Percentiles rank a stretch among this genome's conserved stretches.
Conservation (phyloP, 2,113 vertebrate species). For the Oreochromis tanganicae region DNA sequence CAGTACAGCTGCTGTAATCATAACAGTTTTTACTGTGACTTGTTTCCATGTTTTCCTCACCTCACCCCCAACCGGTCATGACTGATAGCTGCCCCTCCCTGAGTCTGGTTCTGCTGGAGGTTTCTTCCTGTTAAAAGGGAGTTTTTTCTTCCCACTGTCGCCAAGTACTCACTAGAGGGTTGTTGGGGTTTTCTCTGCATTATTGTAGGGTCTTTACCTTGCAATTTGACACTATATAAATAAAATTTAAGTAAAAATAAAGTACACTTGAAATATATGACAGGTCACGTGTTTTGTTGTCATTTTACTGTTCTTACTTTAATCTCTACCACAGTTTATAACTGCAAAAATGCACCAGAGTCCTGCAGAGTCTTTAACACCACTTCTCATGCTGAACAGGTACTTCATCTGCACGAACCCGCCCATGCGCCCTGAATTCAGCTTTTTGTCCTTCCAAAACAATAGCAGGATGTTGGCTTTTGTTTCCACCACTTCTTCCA, state of each 20-base stretch:
- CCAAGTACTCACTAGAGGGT: background rate
- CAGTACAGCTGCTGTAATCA: background rate
- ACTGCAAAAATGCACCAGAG: background rate
- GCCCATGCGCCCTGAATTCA: background rate
- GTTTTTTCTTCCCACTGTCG: background rate
- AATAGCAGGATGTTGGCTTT: background rate
- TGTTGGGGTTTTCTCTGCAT: background rate
- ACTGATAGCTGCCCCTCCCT: fast-evolving
- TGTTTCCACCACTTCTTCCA: background rate
- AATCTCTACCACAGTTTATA: background rate
- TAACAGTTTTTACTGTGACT: background rate
- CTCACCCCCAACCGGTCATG: background rate
- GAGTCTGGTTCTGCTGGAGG: background rate
- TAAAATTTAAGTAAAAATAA: background rate
- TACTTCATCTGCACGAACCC: background rate
- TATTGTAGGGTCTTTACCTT: background rate
- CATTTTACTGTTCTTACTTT: background rate
- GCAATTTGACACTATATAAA: background rate
- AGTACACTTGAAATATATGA: background rate
- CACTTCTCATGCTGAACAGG: background rate
- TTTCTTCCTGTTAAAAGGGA: background rate
- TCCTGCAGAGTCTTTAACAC: background rate
- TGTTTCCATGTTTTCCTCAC: background rate
- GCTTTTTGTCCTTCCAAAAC: background rate
- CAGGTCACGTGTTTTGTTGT: background rate